phyloP scores from a whole-genome alignment of 2,888 invertebrate genomes.

The Apodemia zela region DNA sequence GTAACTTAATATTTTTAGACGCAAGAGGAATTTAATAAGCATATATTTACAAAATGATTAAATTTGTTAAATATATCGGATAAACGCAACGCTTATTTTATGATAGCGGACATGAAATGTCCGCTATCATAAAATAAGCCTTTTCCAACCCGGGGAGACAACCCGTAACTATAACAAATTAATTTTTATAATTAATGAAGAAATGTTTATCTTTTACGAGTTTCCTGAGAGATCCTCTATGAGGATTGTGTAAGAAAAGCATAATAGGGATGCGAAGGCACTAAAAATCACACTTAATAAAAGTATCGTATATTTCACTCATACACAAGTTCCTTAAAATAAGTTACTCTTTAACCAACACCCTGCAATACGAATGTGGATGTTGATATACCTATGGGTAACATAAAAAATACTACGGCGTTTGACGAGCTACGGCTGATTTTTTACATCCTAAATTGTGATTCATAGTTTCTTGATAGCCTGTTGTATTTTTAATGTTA shows the following conservation, averaged over 20 bases:
- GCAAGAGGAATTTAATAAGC: no score
- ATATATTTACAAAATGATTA: no score
- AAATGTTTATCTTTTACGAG: no score
- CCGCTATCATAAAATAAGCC: no score
- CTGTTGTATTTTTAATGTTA: conserved; percentile 5
- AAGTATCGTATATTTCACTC: conserved; percentile 67
- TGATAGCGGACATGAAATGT: no score
- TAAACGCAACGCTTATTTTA: no score
- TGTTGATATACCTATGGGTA: conserved; percentile 48
- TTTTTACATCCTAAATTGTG: conserved; percentile 17
- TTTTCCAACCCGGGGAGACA: no score
- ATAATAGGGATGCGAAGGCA: conserved; percentile 16
- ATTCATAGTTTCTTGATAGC: background rate
- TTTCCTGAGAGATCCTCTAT: no score
- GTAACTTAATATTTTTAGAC: no score
- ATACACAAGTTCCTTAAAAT: conserved; percentile 66
- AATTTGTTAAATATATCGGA: no score
- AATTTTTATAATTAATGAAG: no score
- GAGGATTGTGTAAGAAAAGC: background rate
- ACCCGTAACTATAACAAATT: no score
- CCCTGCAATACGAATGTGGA: conserved; percentile 64
- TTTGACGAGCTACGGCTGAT: background rate
- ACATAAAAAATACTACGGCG: conserved; percentile 32
- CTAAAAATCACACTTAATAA: conserved; percentile 40
- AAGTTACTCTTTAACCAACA: conserved; percentile 74